These are phyloP conservation scores for Platycheirus albimanus DNA, from an alignment of 2,888 invertebrate genomes.

Conservation along the genomic window DNA sequence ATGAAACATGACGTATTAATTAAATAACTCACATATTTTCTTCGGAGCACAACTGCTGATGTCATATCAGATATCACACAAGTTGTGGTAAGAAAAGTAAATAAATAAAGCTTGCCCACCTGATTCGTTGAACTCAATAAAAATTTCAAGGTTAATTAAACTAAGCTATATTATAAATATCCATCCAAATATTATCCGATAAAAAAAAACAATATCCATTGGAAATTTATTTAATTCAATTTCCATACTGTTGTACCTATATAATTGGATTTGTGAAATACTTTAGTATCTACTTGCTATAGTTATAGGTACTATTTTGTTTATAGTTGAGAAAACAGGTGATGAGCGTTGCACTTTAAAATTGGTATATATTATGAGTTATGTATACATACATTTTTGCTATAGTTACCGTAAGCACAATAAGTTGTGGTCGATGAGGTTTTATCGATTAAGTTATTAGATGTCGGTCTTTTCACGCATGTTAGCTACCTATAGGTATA, in stretches of 20 bases:
- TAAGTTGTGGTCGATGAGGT: constrained; percentile 29
- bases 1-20: constrained; percentile 32
- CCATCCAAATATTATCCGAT: neutral
- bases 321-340: too few species aligned
- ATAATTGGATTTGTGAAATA: too few species aligned
- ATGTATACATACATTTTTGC: too few species aligned
- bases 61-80: constrained; percentile 66
- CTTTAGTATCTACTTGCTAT: too few species aligned
- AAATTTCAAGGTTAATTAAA: constrained; percentile 59
- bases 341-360: constrained; percentile 24
- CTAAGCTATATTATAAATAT: too few species aligned
- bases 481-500: too few species aligned
- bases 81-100: constrained; percentile 35
- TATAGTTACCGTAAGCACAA: too few species aligned
- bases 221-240: too few species aligned
- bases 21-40: constrained; percentile 43
- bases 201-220: too few species aligned
- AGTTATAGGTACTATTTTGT: too few species aligned
- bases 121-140: constrained; percentile 45
- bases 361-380: too few species aligned
- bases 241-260: too few species aligned
- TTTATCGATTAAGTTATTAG: constrained; percentile 50
- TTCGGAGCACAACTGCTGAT: constrained; percentile 52
- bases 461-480: constrained; percentile 31
- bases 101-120: constrained; percentile 47